Percentiles rank a stretch among this genome's conserved stretches.
phyloP scores from a whole-genome alignment of 2,797 vertebrate species.

The Eidolon dupreanum region DNA sequence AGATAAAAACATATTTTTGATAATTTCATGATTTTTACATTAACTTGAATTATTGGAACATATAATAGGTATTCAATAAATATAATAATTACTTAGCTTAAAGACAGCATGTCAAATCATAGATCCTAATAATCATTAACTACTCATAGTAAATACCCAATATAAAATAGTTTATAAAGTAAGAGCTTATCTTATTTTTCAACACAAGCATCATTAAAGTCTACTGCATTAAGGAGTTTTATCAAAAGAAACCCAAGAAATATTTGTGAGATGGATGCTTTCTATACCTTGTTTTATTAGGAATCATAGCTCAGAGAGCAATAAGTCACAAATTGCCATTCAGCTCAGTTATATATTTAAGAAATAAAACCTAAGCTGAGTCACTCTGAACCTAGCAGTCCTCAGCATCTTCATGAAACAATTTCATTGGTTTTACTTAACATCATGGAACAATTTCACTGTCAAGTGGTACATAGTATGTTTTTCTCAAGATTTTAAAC shows the following conservation, averaged over 20 bases:
- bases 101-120: neutral
- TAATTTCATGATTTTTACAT: neutral
- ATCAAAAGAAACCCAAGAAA: neutral
- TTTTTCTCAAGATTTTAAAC: constrained; percentile 53
- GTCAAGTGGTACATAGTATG: neutral
- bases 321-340: neutral
- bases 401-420: neutral
- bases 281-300: neutral
- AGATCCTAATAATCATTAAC: neutral
- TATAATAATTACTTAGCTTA: neutral
- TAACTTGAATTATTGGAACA: neutral
- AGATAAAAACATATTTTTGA: neutral
- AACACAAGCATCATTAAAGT: neutral
- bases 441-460: constrained; percentile 24
- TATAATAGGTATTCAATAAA: neutral
- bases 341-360: neutral
- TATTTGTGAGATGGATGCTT: neutral
- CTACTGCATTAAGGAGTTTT: neutral
- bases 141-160: neutral
- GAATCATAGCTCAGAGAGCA: neutral
- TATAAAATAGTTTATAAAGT: neutral
- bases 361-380: neutral
- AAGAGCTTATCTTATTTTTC: neutral
- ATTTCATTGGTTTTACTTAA: neutral
- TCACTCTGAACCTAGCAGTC: neutral